Evolutionary conservation across 2,888 invertebrate species (phyloP).

Genomic region (Lapara coniferarum): DNA sequence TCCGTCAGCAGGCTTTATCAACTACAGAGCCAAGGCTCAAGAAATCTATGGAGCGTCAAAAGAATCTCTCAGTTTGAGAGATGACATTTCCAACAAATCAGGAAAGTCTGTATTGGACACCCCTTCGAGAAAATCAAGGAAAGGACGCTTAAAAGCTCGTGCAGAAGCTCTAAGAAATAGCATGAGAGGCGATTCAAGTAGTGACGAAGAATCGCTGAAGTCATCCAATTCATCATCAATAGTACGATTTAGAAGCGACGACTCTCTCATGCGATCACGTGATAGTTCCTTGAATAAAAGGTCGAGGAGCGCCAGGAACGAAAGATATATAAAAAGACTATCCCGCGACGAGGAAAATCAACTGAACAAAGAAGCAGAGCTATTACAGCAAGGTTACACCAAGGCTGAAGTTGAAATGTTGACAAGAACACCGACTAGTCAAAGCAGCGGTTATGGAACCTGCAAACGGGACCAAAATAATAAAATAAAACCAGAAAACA

Average conservation of each 20-base stretch:
- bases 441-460: conserved; percentile 78
- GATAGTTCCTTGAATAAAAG: conserved; percentile 85
- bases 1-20: conserved; percentile 80
- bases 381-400: conserved; percentile 77
- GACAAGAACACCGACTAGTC: conserved; percentile 80
- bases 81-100: conserved; percentile 67
- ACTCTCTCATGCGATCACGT: conserved; percentile 85
- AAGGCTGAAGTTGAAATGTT: conserved; percentile 82
- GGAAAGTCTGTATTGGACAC: conserved; percentile 80
- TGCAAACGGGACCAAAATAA: conserved; percentile 77
- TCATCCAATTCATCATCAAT: conserved; percentile 87
- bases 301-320: conserved; percentile 90
- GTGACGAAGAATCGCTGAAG: conserved; percentile 88
- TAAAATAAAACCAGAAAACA: conserved; percentile 68
- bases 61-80: conserved; percentile 69
- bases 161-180: conserved; percentile 86
- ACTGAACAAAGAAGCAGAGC: conserved; percentile 81
- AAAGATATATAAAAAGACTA: conserved; percentile 90
- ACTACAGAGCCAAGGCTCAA: conserved; percentile 69
- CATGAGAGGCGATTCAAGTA: conserved; percentile 86
- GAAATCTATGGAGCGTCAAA: conserved; percentile 66
- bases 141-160: conserved; percentile 85
- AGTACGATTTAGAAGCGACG: conserved; percentile 87
- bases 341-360: conserved; percentile 87
- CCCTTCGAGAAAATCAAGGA: conserved; percentile 79